A percentile compares a stretch with the other conserved stretches of the same genome.
phyloP scores from a whole-genome alignment of 2,113 vertebrate genomes.

The Plecturocebus donacophilus region DNA sequence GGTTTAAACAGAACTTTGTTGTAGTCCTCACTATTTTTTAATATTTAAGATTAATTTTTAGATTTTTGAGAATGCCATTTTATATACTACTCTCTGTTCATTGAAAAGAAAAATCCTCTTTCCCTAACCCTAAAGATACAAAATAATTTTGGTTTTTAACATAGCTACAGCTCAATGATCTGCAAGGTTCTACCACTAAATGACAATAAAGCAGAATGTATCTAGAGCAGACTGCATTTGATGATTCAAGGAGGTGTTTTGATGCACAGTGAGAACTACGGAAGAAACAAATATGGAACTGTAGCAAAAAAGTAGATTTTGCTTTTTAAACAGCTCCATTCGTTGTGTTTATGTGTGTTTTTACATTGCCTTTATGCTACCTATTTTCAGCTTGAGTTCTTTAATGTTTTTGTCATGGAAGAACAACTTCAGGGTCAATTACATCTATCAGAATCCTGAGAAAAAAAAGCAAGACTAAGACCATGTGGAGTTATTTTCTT shows the following conservation, averaged over 20 bases:
- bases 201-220: neutral
- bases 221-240: constrained; percentile 12
- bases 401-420: constrained; percentile 43
- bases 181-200: constrained; percentile 27
- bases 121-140: constrained; percentile 19
- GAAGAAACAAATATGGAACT: neutral
- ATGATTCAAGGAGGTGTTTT: constrained; percentile 29
- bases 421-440: constrained; percentile 3
- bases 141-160: neutral
- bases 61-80: neutral
- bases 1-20: constrained; percentile 14
- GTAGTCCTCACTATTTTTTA: neutral
- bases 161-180: neutral
- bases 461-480: neutral
- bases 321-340: neutral
- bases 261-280: neutral
- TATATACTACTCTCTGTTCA: neutral
- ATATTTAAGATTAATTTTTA: neutral
- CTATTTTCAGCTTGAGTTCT: constrained; percentile 27
- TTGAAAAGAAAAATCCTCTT: constrained; percentile 12
- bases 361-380: neutral
- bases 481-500: constrained; percentile 25
- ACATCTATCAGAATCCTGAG: neutral
- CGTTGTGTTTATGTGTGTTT: neutral
- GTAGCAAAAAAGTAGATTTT: neutral